phyloP scores from a whole-genome alignment of 1,140 invertebrate species.

The Patella vulgata region DNA sequence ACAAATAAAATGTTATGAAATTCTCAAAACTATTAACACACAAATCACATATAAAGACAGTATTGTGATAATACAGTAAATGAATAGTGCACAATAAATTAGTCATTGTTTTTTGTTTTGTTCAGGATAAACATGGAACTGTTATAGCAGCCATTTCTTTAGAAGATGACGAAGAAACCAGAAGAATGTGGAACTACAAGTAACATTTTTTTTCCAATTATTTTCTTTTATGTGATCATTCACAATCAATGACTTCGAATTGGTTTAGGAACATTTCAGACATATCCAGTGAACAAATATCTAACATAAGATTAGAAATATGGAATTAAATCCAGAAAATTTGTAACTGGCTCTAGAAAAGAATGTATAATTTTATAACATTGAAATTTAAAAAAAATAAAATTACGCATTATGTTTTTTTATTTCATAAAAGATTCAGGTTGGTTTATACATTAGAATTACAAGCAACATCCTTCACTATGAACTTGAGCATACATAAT shows the following conservation, averaged over 20 bases:
- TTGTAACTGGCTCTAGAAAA: too few relatives aligned
- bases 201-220: constrained; percentile 61
- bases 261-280: too few relatives aligned
- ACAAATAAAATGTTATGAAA: background rate
- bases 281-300: too few relatives aligned
- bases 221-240: constrained; percentile 3
- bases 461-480: constrained; percentile 75
- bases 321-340: too few relatives aligned
- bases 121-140: constrained; percentile 81
- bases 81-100: too few relatives aligned
- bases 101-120: constrained; percentile 9
- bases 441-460: constrained; percentile 83
- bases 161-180: constrained; percentile 91
- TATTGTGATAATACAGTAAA: too few relatives aligned
- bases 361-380: too few relatives aligned
- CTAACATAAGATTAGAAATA: too few relatives aligned
- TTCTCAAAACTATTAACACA: too few relatives aligned
- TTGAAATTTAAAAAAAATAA: too few relatives aligned
- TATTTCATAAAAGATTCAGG: constrained; percentile 64
- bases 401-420: too few relatives aligned
- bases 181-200: constrained; percentile 94
- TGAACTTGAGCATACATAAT: constrained; percentile 50
- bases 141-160: constrained; percentile 90
- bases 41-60: too few relatives aligned
- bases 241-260: background rate